Conservation (phyloP, 2,113 vertebrate genomes). For the Tragelaphus buxtoni region DNA sequence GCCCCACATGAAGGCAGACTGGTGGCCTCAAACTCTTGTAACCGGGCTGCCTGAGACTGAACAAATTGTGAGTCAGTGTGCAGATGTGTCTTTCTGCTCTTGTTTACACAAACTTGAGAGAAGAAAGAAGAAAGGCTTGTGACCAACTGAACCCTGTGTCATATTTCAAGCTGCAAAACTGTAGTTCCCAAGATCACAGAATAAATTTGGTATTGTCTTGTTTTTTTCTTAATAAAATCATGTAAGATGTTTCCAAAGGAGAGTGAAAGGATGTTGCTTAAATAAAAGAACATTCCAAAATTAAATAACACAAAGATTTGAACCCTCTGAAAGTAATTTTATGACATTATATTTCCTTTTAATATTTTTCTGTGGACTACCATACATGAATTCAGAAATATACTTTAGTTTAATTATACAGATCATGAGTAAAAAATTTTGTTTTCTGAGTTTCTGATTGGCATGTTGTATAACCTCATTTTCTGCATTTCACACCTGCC, state of each 20-base stretch:
- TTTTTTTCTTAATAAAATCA: constrained; percentile 30
- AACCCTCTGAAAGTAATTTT: background rate
- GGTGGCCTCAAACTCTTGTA: rapidly evolving
- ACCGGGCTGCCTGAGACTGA: rapidly evolving
- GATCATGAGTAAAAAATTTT: background rate
- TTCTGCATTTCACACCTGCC: background rate
- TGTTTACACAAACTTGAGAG: background rate
- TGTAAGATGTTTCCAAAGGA: background rate
- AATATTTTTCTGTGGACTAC: background rate
- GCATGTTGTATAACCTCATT: background rate
- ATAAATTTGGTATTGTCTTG: background rate
- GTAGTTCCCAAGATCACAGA: background rate
- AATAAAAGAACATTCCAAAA: background rate
- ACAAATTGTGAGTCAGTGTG: rapidly evolving
- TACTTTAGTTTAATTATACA: background rate
- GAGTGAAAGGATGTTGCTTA: background rate
- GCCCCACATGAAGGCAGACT: rapidly evolving
- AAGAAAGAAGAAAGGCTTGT: background rate
- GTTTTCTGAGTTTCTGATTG: background rate
- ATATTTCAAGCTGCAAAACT: background rate
- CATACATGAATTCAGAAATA: background rate
- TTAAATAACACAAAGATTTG: background rate
- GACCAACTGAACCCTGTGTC: background rate
- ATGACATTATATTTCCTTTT: background rate
- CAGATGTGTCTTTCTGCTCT: too few relatives aligned